Evolutionary conservation across 1,140 invertebrate genomes (phyloP).

Genomic region (Yoshiicerus persimilis): DNA sequence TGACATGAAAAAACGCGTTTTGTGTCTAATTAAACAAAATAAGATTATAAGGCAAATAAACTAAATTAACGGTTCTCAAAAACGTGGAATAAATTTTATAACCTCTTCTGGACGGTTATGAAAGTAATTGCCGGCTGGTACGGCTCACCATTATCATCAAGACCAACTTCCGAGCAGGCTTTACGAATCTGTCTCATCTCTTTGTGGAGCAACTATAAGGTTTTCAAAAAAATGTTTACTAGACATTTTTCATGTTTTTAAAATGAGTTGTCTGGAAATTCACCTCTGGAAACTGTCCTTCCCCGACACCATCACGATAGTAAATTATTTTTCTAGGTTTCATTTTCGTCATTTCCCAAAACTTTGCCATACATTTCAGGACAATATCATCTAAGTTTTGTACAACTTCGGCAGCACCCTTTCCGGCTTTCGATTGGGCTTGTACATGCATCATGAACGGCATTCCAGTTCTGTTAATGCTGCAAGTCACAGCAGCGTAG

Average conservation of each 20-base stretch:
- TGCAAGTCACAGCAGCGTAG: conserved; percentile 45
- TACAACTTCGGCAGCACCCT: conserved; percentile 51
- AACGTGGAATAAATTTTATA: neutral
- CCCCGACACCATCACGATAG: conserved; percentile 58
- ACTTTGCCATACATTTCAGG: conserved; percentile 48
- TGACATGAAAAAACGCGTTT: conserved; percentile 58
- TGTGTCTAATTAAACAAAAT: conserved; percentile 52
- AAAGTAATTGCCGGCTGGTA: conserved; percentile 59
- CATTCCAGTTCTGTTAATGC: conserved; percentile 39
- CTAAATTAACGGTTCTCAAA: neutral
- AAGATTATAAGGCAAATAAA: neutral
- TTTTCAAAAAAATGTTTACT: too few species aligned
- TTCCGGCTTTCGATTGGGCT: conserved; percentile 39
- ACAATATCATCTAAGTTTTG: conserved; percentile 49
- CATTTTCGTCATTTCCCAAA: conserved; percentile 35
- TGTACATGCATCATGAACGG: conserved; percentile 44
- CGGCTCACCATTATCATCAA: conserved; percentile 61
- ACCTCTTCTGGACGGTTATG: conserved; percentile 57
- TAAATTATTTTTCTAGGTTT: conserved; percentile 54
- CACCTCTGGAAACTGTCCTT: conserved; percentile 56
- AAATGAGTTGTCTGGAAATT: too few species aligned
- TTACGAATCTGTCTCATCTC: conserved; percentile 69
- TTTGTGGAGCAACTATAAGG: conserved; percentile 55
- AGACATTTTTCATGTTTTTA: too few species aligned
- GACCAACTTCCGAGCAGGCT: conserved; percentile 67